phyloP scores from a whole-genome alignment of 2,797 vertebrate species.

The Glossophaga mutica region DNA sequence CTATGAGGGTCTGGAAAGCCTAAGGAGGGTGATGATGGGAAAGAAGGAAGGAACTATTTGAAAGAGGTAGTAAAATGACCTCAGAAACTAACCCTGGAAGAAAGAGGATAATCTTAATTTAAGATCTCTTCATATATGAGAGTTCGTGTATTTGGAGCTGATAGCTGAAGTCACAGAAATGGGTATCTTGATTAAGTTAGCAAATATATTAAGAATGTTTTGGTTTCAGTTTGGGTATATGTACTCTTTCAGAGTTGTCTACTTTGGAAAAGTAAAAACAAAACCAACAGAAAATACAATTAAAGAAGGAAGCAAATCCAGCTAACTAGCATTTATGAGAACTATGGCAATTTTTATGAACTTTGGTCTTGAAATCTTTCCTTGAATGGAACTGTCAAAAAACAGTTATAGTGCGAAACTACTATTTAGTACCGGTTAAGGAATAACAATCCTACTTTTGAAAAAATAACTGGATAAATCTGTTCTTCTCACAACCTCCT shows the following conservation, averaged over 20 bases:
- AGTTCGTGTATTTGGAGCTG: not conserved
- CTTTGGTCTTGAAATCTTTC: not conserved
- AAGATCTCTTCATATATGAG: not conserved
- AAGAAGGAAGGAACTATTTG: not conserved
- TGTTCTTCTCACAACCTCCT: not conserved
- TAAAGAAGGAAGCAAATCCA: not conserved
- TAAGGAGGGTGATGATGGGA: not conserved
- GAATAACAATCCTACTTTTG: not conserved
- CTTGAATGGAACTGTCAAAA: not conserved
- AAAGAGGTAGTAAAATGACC: not conserved
- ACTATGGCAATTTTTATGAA: not conserved
- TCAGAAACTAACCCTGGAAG: not conserved
- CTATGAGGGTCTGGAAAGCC: not conserved
- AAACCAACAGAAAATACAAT: not conserved
- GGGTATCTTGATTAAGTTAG: not conserved
- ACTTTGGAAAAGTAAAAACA: not conserved
- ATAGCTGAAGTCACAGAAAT: not conserved
- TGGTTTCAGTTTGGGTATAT: not conserved
- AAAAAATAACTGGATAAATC: not conserved
- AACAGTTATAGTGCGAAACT: not conserved
- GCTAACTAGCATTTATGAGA: not conserved
- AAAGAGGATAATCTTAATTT: not conserved
- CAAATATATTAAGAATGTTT: not conserved
- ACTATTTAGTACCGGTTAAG: not conserved
- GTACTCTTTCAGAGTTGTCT: not conserved